phyloP scores from a whole-genome alignment of 2,113 vertebrate genomes.

The Nothobranchius furzeri region DNA sequence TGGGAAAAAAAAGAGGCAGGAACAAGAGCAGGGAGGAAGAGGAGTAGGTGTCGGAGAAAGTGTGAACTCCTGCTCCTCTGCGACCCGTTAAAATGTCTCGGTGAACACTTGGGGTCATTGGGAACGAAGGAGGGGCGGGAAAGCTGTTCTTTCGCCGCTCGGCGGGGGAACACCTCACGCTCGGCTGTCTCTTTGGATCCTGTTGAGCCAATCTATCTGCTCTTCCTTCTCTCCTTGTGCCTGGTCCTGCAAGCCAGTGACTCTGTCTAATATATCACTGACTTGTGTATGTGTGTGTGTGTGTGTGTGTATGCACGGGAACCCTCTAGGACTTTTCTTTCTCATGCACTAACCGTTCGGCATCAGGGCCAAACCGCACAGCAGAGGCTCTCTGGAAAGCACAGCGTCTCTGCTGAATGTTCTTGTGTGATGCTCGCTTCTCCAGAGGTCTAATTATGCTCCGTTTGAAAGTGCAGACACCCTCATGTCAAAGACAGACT shows the following conservation, averaged over 20 bases:
- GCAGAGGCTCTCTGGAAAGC: slow-evolving; percentile 54
- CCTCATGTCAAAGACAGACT: slow-evolving; percentile 67
- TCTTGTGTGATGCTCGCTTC: slow-evolving; percentile 50
- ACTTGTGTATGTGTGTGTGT: slow-evolving; percentile 37
- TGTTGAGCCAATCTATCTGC: slow-evolving; percentile 52
- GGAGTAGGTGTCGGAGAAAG: slow-evolving; percentile 40
- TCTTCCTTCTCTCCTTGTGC: slow-evolving; percentile 65
- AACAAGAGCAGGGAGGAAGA: slow-evolving; percentile 10
- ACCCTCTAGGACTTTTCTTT: slow-evolving; percentile 43
- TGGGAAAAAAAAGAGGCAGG: slow-evolving; percentile 33
- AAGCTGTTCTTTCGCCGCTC: slow-evolving; percentile 42
- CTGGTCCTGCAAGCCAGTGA: slow-evolving; percentile 64
- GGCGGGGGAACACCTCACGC: slow-evolving; percentile 54
- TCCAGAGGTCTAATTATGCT: slow-evolving; percentile 65
- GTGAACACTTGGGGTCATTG: slow-evolving; percentile 64
- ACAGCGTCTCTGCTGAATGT: slow-evolving; percentile 39
- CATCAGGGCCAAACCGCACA: slow-evolving; percentile 48
- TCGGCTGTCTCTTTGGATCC: slow-evolving; percentile 51
- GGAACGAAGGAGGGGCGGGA: slow-evolving; percentile 55
- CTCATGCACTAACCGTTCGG: slow-evolving; percentile 39
- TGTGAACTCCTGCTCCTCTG: slow-evolving; percentile 66
- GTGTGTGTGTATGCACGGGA: slow-evolving; percentile 35
- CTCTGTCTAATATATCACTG: slow-evolving; percentile 64
- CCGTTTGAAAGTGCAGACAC: slow-evolving; percentile 66
- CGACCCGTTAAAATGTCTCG: slow-evolving; percentile 65